Base-by-base conservation (phyloP, 1,140 invertebrate species). In the Saccostrea echinata region DNA sequence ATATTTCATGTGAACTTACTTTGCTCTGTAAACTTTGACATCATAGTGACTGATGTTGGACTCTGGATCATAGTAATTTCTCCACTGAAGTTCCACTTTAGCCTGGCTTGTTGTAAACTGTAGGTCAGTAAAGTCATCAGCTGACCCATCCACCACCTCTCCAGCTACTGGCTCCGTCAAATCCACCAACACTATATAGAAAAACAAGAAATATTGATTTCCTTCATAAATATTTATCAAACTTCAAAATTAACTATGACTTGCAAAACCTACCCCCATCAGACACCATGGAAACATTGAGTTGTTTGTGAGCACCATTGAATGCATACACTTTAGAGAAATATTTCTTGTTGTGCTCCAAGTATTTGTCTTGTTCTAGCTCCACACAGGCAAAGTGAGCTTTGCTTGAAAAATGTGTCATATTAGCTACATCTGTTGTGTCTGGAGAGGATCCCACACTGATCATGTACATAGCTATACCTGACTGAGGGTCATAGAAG, bases 401-500 rank as follows among this genome's bases (percentile, higher is more conserved):
- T 21, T 57, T 81, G 9, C 85, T 71, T 43, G 86, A 84, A 35
- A 89, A 86, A 18, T 84, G 85, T 3, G 83, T 84, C 3, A 88
- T 64, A n/a, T 90, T 87, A 1, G 88, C 84, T 55, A 91, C 64
- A 68, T 86, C 76, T 35, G 84, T 88, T 21, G 86, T 83, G 52
- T 86, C 87, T 3, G 55, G 55, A 27, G 83, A 53, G 11, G 89
- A 84, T 0, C 91, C 89, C 16, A 86, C 86, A 90, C 84, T 89
- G 0, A 90, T 86, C 85, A 88, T 85, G 61, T 90, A 91, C 51
- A 85, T 88, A 16, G 85, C 86, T n/a, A 92, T 91, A 24, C 92
- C 92, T 6, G 91, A 92, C 55, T 92, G 88, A 6, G 90, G 89
- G 68, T 92, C 92, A 43, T 88, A 90, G 86, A 92, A 92, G 24